These are phyloP conservation scores for Nothoprocta pentlandii DNA, from an alignment of 2,113 vertebrate species.

Conservation along the genomic window DNA sequence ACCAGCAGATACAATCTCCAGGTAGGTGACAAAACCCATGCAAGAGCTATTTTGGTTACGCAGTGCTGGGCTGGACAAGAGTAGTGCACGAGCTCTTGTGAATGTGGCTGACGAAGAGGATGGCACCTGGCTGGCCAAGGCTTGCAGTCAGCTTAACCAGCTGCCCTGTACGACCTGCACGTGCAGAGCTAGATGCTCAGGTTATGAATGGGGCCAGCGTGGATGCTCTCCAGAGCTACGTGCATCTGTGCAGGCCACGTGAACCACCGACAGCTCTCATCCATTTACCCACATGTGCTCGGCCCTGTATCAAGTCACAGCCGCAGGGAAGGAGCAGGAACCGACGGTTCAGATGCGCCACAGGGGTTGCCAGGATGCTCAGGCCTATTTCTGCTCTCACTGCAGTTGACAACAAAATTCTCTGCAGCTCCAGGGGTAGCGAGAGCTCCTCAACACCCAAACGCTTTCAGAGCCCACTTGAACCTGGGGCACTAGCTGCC, in stretches of 20 bases:
- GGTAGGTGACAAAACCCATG: not conserved
- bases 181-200: accelerated
- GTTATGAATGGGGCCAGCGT: not conserved
- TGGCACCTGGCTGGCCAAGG: not conserved
- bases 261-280: not conserved
- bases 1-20: not conserved
- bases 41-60: not conserved
- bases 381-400: not conserved
- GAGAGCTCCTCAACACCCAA: not conserved
- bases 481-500: not conserved
- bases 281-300: not conserved
- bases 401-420: not conserved
- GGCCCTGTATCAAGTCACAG: not conserved
- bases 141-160: not conserved
- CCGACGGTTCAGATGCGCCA: not conserved
- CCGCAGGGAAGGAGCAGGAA: not conserved
- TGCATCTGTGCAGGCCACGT: not conserved
- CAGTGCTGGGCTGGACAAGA: not conserved
- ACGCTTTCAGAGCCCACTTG: not conserved
- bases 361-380: not conserved
- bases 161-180: not conserved
- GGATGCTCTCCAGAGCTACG: not conserved
- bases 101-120: not conserved
- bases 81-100: not conserved
- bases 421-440: no score